These are phyloP conservation scores for Catostomus latipinnis DNA, from an alignment of 2,797 vertebrate genomes.

Conservation along the genomic window DNA sequence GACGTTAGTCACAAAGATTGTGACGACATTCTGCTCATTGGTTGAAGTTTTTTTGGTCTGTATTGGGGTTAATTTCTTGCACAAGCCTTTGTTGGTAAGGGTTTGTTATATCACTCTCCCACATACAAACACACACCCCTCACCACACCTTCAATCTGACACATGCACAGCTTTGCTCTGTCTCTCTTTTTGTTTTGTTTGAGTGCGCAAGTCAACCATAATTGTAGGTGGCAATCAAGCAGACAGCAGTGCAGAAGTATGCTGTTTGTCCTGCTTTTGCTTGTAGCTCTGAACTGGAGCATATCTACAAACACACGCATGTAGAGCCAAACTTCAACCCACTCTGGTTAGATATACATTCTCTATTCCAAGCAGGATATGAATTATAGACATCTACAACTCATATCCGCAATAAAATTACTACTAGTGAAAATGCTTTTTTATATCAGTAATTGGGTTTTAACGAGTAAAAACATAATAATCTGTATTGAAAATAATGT, in stretches of 20 bases:
- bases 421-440: no score
- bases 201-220: conserved; percentile 20
- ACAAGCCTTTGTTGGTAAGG: neutral
- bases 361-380: no score
- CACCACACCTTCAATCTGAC: conserved; percentile 39
- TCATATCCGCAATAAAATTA: no score
- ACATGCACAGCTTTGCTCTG: neutral
- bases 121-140: neutral
- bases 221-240: conserved; percentile 31
- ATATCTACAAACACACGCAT: neutral
- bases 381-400: neutral
- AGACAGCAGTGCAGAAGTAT: conserved; percentile 53
- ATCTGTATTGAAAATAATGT: no score
- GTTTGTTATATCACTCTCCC: conserved; percentile 23
- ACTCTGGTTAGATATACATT: neutral
- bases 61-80: conserved; percentile 1
- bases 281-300: conserved; percentile 52
- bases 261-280: conserved; percentile 47
- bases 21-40: conserved; percentile 5
- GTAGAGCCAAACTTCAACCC: conserved; percentile 6
- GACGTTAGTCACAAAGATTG: neutral
- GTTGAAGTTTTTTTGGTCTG: conserved; percentile 3
- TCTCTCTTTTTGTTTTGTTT: conserved; percentile 14
- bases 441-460: no score
- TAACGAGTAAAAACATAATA: no score